These are phyloP conservation scores for Tetragnatha montana DNA, from an alignment of 2,888 invertebrate species.

Conservation along the genomic window DNA sequence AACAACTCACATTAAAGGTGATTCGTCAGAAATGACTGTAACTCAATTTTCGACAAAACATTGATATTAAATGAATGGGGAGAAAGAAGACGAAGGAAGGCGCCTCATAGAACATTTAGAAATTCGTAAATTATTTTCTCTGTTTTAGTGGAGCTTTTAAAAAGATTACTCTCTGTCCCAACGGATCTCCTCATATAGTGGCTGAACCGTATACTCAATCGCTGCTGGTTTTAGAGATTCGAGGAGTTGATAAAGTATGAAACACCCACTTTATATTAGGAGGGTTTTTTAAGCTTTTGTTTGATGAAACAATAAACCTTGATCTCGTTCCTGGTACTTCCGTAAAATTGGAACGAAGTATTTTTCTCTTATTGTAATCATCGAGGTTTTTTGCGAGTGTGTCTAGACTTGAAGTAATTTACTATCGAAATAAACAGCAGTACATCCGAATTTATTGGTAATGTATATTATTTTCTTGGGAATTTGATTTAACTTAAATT, in stretches of 20 bases:
- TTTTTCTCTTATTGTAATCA: too few relatives aligned
- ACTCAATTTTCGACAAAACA: not conserved
- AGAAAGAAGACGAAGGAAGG: not conserved
- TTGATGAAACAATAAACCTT: not conserved
- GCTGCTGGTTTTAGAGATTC: not conserved
- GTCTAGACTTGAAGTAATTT: too few relatives aligned
- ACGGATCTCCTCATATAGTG: constrained; percentile 6
- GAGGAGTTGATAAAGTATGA: not conserved
- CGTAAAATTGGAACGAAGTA: not conserved
- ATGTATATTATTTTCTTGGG: too few relatives aligned
- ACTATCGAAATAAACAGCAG: too few relatives aligned
- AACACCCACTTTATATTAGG: not conserved
- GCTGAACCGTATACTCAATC: constrained; percentile 26
- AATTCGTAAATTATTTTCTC: constrained; percentile 17
- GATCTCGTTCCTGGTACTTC: not conserved
- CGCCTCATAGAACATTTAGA: not conserved
- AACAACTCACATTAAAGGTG: not conserved
- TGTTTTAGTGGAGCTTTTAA: constrained; percentile 20
- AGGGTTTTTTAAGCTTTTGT: not conserved
- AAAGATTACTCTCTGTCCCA: constrained; percentile 18
- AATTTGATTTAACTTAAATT: too few relatives aligned
- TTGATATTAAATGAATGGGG: not conserved
- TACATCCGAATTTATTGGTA: too few relatives aligned
- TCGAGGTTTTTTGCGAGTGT: too few relatives aligned
- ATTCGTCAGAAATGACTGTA: not conserved